These are phyloP conservation scores for Brachyrhaphis roseni DNA, from an alignment of 2,797 vertebrate species.

Conservation along the genomic window DNA sequence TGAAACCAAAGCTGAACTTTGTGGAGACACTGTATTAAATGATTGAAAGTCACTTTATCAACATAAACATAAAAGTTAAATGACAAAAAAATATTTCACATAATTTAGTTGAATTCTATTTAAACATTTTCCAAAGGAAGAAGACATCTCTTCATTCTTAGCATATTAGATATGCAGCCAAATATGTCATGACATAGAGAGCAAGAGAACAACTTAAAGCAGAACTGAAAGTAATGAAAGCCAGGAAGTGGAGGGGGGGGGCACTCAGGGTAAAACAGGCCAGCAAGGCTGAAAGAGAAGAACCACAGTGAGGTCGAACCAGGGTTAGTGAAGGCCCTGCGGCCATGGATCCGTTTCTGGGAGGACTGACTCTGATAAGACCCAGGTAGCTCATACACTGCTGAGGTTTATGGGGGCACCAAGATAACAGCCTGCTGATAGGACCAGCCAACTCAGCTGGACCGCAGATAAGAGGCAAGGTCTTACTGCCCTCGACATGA, in stretches of 20 bases:
- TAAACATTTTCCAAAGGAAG: neutral
- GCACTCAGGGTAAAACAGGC: slow-evolving; percentile 47
- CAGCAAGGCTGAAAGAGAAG: slow-evolving; percentile 46
- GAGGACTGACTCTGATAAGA: slow-evolving; percentile 78
- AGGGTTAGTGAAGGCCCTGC: slow-evolving; percentile 66
- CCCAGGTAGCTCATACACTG: slow-evolving; percentile 73
- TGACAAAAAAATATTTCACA: neutral
- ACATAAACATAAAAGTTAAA: neutral
- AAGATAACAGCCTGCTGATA: slow-evolving; percentile 79
- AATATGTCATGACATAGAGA: slow-evolving; percentile 54
- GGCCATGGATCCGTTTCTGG: slow-evolving; percentile 75
- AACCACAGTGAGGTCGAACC: slow-evolving; percentile 71
- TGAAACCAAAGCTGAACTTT: neutral
- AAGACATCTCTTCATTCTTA: neutral
- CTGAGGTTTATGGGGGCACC: slow-evolving; percentile 71
- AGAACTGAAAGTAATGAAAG: slow-evolving; percentile 28
- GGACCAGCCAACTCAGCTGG: slow-evolving; percentile 72
- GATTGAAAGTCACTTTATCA: neutral
- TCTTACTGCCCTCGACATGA: slow-evolving; percentile 74
- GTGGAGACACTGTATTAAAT: neutral
- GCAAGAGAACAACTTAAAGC: slow-evolving; percentile 16
- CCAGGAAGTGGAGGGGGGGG: slow-evolving; percentile 2
- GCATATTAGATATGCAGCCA: slow-evolving; percentile 10
- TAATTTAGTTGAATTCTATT: neutral
- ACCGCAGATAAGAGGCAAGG: slow-evolving; percentile 78